Conservation (phyloP, 1,140 invertebrate species). For the Diachasma alloeum region DNA sequence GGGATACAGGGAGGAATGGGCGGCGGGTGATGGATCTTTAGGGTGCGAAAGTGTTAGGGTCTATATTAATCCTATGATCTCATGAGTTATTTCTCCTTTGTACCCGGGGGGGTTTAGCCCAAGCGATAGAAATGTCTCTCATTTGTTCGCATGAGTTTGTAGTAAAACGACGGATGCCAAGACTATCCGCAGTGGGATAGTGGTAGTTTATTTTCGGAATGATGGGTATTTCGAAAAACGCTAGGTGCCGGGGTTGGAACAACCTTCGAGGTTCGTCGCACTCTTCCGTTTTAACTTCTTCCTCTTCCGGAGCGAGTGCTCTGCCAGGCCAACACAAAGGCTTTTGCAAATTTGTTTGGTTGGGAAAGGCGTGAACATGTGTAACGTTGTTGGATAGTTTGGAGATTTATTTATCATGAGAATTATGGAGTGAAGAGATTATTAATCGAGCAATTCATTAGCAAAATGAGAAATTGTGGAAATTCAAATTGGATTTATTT, state of each 20-base stretch:
- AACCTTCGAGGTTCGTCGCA: slow-evolving; percentile 29
- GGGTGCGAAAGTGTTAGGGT: neutral
- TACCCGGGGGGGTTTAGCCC: slow-evolving; percentile 13
- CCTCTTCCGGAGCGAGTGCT: slow-evolving; percentile 17
- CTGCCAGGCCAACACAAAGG: neutral
- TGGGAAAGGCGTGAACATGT: too few relatives aligned
- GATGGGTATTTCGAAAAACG: neutral
- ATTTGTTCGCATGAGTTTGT: slow-evolving; percentile 12
- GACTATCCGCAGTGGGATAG: neutral
- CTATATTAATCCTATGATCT: slow-evolving; percentile 39
- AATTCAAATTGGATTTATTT: too few relatives aligned
- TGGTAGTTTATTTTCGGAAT: neutral
- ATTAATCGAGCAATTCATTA: too few relatives aligned
- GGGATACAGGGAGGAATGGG: neutral
- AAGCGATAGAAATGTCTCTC: slow-evolving; percentile 25
- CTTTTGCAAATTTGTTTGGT: neutral
- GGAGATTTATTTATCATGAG: too few relatives aligned
- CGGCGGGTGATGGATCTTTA: neutral
- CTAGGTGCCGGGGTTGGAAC: neutral
- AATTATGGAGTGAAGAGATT: too few relatives aligned
- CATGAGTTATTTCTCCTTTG: slow-evolving; percentile 35
- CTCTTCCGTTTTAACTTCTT: slow-evolving; percentile 17
- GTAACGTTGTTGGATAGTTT: too few relatives aligned
- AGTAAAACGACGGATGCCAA: neutral
- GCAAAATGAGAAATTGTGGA: too few relatives aligned